Evolutionary conservation across 2,113 vertebrate species (phyloP).

Genomic region (Megaceryle torquata): DNA sequence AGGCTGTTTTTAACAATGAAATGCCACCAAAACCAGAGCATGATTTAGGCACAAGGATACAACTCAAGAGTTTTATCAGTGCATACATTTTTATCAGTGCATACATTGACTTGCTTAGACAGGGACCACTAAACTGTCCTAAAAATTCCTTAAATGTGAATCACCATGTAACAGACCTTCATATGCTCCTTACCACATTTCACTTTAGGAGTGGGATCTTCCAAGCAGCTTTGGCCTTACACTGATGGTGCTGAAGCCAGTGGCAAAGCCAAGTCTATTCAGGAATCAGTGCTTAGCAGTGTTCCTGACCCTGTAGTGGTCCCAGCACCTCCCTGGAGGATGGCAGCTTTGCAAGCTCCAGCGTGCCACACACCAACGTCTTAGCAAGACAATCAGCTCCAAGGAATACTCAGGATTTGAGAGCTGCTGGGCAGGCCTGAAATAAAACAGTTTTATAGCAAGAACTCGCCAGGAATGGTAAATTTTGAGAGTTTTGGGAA

Average conservation of each 20-base stretch:
- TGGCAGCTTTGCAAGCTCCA: not conserved
- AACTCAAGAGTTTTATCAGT: not conserved
- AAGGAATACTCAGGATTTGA: not conserved
- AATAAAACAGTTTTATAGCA: not conserved
- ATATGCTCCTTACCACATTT: not conserved
- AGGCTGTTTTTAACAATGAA: accelerated
- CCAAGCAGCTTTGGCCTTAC: not conserved
- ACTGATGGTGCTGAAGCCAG: not conserved
- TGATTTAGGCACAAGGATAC: not conserved
- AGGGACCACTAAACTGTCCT: not conserved
- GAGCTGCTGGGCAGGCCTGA: not conserved
- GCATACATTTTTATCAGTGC: too few species aligned
- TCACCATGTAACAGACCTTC: not conserved
- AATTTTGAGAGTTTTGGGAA: not conserved
- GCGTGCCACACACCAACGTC: not conserved
- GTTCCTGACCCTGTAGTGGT: not conserved
- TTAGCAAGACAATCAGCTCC: not conserved
- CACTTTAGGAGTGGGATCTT: not conserved
- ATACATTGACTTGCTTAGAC: not conserved
- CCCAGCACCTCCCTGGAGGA: not conserved
- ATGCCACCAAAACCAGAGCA: not conserved
- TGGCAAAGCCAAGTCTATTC: not conserved
- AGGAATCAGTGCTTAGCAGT: not conserved
- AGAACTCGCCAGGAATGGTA: not conserved
- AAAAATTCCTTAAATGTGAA: not conserved